Evolutionary conservation across 2,113 vertebrate species (phyloP), one percentile per base, ranked within the genome.

Genomic region (Nymphicus hollandicus): DNA sequence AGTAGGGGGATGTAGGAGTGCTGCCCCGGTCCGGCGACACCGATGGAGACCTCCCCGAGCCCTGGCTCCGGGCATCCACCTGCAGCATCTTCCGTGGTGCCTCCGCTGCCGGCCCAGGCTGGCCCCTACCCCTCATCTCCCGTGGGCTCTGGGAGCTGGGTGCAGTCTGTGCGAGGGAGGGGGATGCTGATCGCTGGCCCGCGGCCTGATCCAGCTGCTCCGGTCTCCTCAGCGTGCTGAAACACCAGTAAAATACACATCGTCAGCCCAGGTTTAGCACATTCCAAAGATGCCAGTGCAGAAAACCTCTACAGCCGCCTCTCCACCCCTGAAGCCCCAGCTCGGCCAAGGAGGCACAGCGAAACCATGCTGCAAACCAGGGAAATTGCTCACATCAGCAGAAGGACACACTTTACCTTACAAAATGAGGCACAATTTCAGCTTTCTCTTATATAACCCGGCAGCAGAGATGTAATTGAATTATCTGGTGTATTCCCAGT

Each of bases 1-100:
- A 99, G 97, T 99, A 99, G 39, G 99, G 99, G 39, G 99, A 99
- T 33, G 99, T 99, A 71, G 99, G 99, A 78, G 98, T 99, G 72
- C 98, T 99, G 98, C 98, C 98, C 89, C 98, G 97, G 80, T 99
- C 99, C 0, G 99, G 99, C 1, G 99, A 99, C 71, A 96, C 98
- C 0, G 99, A 99, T 10, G 98, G 98, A 29, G 98, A 98, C 28
- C 97, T 97, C 61, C 98, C 98, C 4, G 97, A 28, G 94, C 97
- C 97, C 95, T 98, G 98, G 47, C 89, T 96, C 96, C 97, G 98
- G 92, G 93, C 83, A 6, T 98, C 98, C 95, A 98, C 98, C 93
- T 98, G 98, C 56, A 98, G 97, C 5, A 87, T 98, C 96, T 95
- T 97, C 52, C 95, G 95, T 0, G 97, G 97, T 37, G 97, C 96